Percentiles rank a stretch among this genome's conserved stretches.
Conservation (phyloP, 2,113 vertebrate species). For the Pogonocichla stellata region DNA sequence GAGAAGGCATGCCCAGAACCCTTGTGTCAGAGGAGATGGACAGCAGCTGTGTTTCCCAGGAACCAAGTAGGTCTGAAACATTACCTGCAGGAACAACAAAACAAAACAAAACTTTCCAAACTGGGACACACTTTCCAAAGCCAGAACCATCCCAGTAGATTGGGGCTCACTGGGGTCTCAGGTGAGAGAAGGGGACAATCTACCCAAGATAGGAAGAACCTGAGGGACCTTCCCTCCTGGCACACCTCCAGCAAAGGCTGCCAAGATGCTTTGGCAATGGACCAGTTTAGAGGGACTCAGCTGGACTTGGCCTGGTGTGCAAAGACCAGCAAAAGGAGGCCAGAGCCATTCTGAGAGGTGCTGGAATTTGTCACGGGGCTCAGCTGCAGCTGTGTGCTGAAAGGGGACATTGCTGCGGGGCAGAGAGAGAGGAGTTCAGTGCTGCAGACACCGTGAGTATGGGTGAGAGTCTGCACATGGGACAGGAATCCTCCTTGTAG, state of each 20-base stretch:
- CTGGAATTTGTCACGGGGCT: neutral
- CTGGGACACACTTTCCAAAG: neutral
- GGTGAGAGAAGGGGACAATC: neutral
- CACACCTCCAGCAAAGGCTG: neutral
- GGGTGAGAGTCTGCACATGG: fast-evolving
- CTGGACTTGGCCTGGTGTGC: conserved; percentile 5
- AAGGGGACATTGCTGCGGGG: neutral
- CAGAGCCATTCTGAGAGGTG: neutral
- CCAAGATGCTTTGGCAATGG: conserved; percentile 4
- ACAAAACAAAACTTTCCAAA: neutral
- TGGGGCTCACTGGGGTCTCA: neutral
- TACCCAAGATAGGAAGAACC: conserved; percentile 2
- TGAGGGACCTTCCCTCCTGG: neutral
- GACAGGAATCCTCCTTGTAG: neutral
- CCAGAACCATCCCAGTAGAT: neutral
- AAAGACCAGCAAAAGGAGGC: neutral
- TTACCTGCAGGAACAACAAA: neutral
- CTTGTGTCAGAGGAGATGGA: neutral
- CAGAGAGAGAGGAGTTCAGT: neutral
- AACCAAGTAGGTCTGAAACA: neutral
- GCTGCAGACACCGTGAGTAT: fast-evolving
- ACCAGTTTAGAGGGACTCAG: neutral
- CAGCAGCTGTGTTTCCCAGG: neutral
- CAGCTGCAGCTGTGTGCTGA: neutral
- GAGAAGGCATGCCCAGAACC: neutral